Percentiles rank a stretch among this genome's conserved stretches.
These are phyloP conservation scores for Sarcophaga subvicina DNA, from an alignment of 2,888 invertebrate species.

Conservation along the genomic window DNA sequence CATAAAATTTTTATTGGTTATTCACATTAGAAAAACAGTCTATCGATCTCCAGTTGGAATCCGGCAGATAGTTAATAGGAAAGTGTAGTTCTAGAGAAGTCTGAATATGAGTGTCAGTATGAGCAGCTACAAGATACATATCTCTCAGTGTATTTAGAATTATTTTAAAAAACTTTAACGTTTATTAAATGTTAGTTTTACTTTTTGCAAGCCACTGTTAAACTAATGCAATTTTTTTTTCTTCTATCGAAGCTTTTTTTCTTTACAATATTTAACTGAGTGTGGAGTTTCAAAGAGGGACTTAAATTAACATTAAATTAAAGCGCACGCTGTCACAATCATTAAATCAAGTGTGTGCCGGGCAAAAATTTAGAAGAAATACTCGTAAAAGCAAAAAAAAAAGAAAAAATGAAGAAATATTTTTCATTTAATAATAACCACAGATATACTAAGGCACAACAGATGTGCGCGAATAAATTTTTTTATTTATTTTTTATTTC, in stretches of 20 bases:
- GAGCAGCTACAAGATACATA: not conserved
- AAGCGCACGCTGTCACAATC: conserved; percentile 69
- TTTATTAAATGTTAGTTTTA: conserved; percentile 57
- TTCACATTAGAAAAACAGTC: no score
- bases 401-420: conserved; percentile 5
- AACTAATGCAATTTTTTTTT: not conserved
- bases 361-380: conserved; percentile 11
- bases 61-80: no score
- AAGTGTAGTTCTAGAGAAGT: no score
- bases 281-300: conserved; percentile 41
- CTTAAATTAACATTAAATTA: conserved; percentile 68
- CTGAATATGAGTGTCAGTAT: no score
- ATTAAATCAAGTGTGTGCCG: conserved; percentile 64
- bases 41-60: no score
- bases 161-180: conserved; percentile 58
- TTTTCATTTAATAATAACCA: not conserved
- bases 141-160: conserved; percentile 35
- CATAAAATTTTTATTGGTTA: no score
- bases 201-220: conserved; percentile 35
- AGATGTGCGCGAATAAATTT: conserved; percentile 48
- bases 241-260: not conserved
- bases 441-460: conserved; percentile 30
- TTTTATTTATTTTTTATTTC: not conserved
- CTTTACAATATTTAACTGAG: conserved; percentile 21
- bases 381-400: not conserved